These are phyloP conservation scores for Lophotis ruficrista DNA, from an alignment of 2,113 vertebrate species.

Conservation along the genomic window DNA sequence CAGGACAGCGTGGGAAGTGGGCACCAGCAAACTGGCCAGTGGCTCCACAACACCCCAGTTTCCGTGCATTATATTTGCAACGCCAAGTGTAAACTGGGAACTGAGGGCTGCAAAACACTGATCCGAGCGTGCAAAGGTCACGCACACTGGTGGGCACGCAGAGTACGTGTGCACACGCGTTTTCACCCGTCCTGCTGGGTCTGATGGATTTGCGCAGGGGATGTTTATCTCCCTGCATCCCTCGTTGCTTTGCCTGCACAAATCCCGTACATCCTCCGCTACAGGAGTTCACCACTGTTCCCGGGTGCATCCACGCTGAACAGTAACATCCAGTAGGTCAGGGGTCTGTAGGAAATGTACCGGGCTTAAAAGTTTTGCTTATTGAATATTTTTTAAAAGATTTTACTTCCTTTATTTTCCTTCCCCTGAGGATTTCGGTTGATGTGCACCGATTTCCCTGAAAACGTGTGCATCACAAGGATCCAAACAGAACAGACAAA, in stretches of 20 bases:
- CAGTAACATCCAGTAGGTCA: not conserved
- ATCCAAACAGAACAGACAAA: not conserved
- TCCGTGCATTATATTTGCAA: not conserved
- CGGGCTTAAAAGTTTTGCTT: not conserved
- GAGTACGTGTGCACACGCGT: accelerated
- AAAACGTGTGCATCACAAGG: not conserved
- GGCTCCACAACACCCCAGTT: not conserved
- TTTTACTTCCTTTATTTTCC: not conserved
- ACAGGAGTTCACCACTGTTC: not conserved
- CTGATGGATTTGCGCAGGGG: not conserved
- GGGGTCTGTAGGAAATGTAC: not conserved
- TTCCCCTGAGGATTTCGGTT: not conserved
- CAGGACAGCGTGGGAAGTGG: not conserved
- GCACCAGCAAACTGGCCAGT: not conserved
- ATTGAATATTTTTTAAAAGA: not conserved
- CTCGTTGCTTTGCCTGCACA: not conserved
- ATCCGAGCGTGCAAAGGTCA: not conserved
- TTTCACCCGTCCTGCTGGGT: not conserved
- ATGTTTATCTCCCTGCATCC: not conserved
- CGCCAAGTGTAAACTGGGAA: not conserved
- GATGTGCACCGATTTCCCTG: not conserved
- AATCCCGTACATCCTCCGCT: not conserved
- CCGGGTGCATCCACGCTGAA: not conserved
- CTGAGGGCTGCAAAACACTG: not conserved
- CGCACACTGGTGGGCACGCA: accelerated